Percentiles rank a stretch among this genome's conserved stretches.
These are phyloP conservation scores for Luperina nickerlii DNA, from an alignment of 2,888 invertebrate genomes.

Conservation along the genomic window DNA sequence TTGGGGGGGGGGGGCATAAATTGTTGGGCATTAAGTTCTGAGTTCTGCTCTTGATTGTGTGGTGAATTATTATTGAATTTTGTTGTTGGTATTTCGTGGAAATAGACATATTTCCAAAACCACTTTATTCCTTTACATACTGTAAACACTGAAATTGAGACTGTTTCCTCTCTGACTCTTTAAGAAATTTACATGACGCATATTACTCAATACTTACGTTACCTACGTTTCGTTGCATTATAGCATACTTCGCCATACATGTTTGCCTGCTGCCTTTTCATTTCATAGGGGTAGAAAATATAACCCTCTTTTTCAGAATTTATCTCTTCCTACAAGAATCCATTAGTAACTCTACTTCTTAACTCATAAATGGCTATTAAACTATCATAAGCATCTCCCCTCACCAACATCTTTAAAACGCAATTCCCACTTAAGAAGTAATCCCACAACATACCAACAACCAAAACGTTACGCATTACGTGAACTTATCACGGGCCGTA, in stretches of 20 bases:
- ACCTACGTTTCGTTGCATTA: background rate
- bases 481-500: slow-evolving; percentile 76
- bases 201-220: background rate
- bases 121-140: background rate
- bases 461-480: slow-evolving; percentile 68
- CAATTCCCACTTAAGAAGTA: slow-evolving; percentile 55
- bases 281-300: background rate
- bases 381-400: slow-evolving; percentile 34
- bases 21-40: slow-evolving; percentile 63
- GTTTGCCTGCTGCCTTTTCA: background rate
- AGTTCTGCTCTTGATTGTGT: slow-evolving; percentile 59
- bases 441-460: slow-evolving; percentile 50
- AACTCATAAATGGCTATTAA: slow-evolving; percentile 7
- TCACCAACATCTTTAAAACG: slow-evolving; percentile 30
- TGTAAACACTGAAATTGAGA: background rate
- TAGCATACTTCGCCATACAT: background rate
- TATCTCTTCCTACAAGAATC: background rate
- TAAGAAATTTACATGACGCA: background rate
- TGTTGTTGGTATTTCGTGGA: background rate
- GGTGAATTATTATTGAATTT: slow-evolving; percentile 45
- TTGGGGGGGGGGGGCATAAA: slow-evolving; percentile 56
- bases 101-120: background rate
- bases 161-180: background rate
- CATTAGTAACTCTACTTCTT: background rate
- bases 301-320: background rate